phyloP scores from a whole-genome alignment of 2,113 vertebrate species.

The Ellobius talpinus region DNA sequence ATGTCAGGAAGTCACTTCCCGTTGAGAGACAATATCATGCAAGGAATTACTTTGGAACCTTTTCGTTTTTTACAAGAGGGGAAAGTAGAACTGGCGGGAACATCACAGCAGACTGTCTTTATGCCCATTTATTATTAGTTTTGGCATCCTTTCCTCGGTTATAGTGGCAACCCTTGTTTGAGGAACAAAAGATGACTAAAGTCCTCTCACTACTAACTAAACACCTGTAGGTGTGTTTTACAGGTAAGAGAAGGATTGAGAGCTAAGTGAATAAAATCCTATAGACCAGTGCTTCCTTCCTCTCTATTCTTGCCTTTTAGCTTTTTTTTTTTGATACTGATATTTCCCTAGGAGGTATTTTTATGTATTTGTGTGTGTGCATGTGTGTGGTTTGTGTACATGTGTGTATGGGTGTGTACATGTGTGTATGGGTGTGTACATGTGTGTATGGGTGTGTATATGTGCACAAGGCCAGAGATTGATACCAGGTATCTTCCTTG shows the following conservation, averaged over 20 bases:
- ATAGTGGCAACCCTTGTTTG: not conserved
- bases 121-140: not conserved
- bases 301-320: not conserved
- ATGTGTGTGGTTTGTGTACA: not conserved
- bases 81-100: slow-evolving; percentile 33
- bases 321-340: not conserved
- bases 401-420: not conserved
- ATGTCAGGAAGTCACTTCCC: slow-evolving; percentile 46
- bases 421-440: not conserved
- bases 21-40: not conserved
- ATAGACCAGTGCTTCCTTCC: not conserved
- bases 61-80: slow-evolving; percentile 7
- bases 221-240: not conserved
- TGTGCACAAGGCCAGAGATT: not conserved
- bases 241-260: not conserved
- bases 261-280: not conserved
- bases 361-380: not conserved
- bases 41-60: not conserved
- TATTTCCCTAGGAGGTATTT: not conserved
- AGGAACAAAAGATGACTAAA: not conserved
- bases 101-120: not conserved
- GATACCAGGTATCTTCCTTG: not conserved
- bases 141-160: not conserved
- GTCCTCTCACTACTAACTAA: not conserved
- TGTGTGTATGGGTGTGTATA: not conserved